A percentile compares a stretch with the other conserved stretches of the same genome.
Conservation (phyloP, 2,113 vertebrate genomes). For the Sapajus apella region DNA sequence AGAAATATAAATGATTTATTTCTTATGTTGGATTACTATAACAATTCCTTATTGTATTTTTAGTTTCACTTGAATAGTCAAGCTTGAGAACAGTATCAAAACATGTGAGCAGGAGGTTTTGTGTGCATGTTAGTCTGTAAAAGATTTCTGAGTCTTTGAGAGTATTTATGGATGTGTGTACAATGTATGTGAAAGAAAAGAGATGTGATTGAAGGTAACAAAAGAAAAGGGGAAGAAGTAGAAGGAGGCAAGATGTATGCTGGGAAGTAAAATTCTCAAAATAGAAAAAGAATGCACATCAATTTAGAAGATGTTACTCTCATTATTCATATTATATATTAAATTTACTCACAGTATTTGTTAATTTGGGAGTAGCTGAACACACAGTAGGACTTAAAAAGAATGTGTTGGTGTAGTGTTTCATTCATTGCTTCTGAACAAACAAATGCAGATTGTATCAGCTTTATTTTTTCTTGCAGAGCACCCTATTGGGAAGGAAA, state of each 20-base stretch:
- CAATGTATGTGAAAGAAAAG: neutral
- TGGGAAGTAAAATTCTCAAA: neutral
- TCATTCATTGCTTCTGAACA: slow-evolving; percentile 38
- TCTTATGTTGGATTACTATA: neutral
- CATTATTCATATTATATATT: slow-evolving; percentile 15
- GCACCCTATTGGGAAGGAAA: neutral
- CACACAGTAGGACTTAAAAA: slow-evolving; percentile 1
- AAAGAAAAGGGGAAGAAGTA: neutral
- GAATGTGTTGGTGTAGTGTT: neutral
- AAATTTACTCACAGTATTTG: slow-evolving; percentile 10
- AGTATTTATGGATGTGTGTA: neutral
- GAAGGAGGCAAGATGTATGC: neutral
- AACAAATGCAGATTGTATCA: neutral
- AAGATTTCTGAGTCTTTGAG: neutral
- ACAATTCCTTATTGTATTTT: neutral
- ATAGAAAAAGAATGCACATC: neutral
- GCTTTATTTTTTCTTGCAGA: neutral
- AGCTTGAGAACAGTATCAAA: neutral
- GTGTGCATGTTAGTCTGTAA: neutral
- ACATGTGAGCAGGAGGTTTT: neutral
- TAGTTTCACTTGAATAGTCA: neutral
- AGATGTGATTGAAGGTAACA: neutral
- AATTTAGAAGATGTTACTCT: neutral
- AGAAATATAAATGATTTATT: slow-evolving; percentile 28
- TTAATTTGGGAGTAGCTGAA: neutral